Percentiles rank a stretch among this genome's conserved stretches.
Conservation (phyloP, 2,113 vertebrate species). For the Corythaeola cristata region DNA sequence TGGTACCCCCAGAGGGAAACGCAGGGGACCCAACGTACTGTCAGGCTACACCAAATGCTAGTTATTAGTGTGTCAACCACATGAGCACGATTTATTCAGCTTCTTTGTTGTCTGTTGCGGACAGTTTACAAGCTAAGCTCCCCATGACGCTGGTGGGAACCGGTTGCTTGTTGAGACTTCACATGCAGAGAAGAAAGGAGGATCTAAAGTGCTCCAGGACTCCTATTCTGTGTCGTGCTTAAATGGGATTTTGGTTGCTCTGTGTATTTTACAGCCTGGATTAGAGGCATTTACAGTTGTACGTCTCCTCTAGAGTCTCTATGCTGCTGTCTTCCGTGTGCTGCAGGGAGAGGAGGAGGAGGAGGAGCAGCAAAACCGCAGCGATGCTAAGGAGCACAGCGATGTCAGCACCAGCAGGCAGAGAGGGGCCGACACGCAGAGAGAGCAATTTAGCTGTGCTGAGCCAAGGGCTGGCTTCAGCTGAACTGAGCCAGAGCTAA, state of each 20-base stretch:
- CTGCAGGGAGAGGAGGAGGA: neutral
- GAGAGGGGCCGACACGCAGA: neutral
- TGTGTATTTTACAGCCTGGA: neutral
- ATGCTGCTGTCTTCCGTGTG: neutral
- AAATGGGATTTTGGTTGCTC: neutral
- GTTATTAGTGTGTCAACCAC: neutral
- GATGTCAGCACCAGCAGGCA: neutral
- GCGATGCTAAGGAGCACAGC: neutral
- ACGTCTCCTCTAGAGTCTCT: neutral
- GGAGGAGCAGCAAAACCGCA: neutral
- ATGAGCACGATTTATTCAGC: neutral
- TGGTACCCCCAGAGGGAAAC: neutral
- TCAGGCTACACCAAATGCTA: neutral
- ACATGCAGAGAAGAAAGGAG: neutral
- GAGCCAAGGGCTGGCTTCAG: neutral
- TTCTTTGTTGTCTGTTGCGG: neutral
- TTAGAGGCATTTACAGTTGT: neutral
- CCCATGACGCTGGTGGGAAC: fast-evolving
- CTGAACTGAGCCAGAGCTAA: neutral
- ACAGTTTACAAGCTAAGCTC: neutral
- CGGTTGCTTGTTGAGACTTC: neutral
- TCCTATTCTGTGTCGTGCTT: fast-evolving
- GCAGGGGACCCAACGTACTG: neutral
- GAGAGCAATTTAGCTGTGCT: neutral
- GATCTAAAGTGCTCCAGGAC: neutral